phyloP scores from a whole-genome alignment of 2,797 vertebrate genomes.

The Megalops cyprinoides region DNA sequence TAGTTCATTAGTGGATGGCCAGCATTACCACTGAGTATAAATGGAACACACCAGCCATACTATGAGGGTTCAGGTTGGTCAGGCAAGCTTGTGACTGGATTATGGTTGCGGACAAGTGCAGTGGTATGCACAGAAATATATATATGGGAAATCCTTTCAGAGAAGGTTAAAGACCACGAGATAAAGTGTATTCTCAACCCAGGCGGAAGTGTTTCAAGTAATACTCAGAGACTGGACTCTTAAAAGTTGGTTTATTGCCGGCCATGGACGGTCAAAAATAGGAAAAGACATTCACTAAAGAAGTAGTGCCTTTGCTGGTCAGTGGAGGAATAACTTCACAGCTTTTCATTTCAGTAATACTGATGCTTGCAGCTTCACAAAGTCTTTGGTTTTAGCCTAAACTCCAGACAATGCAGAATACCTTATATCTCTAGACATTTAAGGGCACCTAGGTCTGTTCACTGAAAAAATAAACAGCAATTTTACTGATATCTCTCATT shows the following conservation, averaged over 20 bases:
- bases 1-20: no score
- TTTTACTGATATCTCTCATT: no score
- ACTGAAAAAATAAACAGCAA: not conserved
- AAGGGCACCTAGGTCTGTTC: not conserved
- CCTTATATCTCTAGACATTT: not conserved
- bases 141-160: not conserved
- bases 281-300: not conserved
- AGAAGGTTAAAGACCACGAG: not conserved
- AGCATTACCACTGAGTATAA: not conserved
- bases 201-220: not conserved
- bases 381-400: no score
- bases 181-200: not conserved
- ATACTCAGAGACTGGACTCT: not conserved
- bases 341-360: not conserved
- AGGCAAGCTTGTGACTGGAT: not conserved
- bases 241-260: not conserved
- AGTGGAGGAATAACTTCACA: not conserved
- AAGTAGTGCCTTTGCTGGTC: not conserved
- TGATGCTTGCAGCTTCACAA: not conserved
- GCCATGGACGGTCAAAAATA: not conserved
- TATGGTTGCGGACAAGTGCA: not conserved
- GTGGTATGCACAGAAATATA: not conserved
- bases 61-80: not conserved
- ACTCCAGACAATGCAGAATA: not conserved
- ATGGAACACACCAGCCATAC: not conserved